Base-by-base conservation (phyloP, 64 coral and sea anemone species). In the Pocillopora verrucosa region DNA sequence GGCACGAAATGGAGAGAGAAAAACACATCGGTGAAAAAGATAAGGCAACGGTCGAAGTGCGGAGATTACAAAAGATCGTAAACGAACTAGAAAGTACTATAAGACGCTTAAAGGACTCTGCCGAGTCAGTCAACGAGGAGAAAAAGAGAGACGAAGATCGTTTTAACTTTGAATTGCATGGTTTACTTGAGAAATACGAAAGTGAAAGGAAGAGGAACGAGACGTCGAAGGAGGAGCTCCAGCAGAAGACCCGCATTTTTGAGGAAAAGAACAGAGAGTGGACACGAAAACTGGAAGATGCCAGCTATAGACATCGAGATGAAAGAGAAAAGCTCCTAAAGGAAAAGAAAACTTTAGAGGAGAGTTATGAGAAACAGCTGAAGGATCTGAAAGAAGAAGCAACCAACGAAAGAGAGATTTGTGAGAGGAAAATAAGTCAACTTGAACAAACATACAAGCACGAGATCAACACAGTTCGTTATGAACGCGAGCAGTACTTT, bases 351-450 rank as follows among this genome's bases (percentile, higher is more conserved):
- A 80, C 37, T 62, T 38, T 87, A n/a, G 58, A 87, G 76, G 83
- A 60, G 3, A 63, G 69, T 34, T 92, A 78, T 59, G 90, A 92
- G 61, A 87, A 68, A 16, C 56, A 76, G 56, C 10, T 92, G 13
- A 76, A 87, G 62, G 73, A 87, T 19, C 22, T 92, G 19, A 79
- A 57, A 9, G 83, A 87, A 11, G 84, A 92, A 37, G 22, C 65
- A 85, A 65, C 82, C 24, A 85, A 11, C 4, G 82, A 72, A 72
- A 56, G 82, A 20, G 82, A 85, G 65, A 25, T 72, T 11, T 85
- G 82, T 56, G 82, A 85, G 58, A 85, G 82, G 57, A 85, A 85
- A 72, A 37, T 85, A 19, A 85, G 13, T 38, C 82, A 85, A 72
- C 82, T 85, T 0, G 82, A 85, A 11, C 82, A 57, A 70, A 85